Evolutionary conservation across 2,888 invertebrate genomes (phyloP), one percentile per base, ranked within the genome.

Genomic region (Andrena minutula): DNA sequence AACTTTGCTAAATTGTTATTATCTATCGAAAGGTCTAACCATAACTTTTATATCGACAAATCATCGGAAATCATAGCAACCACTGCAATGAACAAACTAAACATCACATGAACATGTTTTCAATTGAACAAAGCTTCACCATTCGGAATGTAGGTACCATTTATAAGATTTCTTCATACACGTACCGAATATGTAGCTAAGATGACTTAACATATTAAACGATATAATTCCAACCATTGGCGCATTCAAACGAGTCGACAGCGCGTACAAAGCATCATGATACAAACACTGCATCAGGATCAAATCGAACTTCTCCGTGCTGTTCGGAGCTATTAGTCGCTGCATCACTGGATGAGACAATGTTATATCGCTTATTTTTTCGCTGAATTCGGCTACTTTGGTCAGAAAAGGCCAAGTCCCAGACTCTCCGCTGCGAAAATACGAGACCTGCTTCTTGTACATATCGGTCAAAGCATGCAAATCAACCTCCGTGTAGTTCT

Each of bases 301-400:
- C n/a, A 75, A 10, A 26, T 83, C 83, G n/a, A 83, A 83, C 23
- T 78, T 70, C 26, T 70, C 60, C 0, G 60, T 75, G 10, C 56
- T 72, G 10, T 82, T 72, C 4, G 80, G 35, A 7, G 72, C 49
- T 65, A 83, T 41, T 4, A 83, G 32, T 12, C 10, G 30, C 16
- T 82, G 66, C 81, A 83, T 82, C 10, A 2, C 47, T 3, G 83
- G 81, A 65, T 82, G 65, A 3, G 81, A 74, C 2, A 78, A 61
- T 20, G 32, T 26, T 1, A 5, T 0, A 0, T 82, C 81, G 47
- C 26, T 53, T 0, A 63, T 20, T 6, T 6, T 3, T 26, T 30
- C 32, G 2, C 23, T 30, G 20, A 41, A 41, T 2, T 65, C n/a
- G 1, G 10, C 0, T 0, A 65, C 0, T 4, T 16, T 41, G 41